Base-by-base conservation (phyloP, 2,113 vertebrate genomes). In the Eulacestoma nigropectus region DNA sequence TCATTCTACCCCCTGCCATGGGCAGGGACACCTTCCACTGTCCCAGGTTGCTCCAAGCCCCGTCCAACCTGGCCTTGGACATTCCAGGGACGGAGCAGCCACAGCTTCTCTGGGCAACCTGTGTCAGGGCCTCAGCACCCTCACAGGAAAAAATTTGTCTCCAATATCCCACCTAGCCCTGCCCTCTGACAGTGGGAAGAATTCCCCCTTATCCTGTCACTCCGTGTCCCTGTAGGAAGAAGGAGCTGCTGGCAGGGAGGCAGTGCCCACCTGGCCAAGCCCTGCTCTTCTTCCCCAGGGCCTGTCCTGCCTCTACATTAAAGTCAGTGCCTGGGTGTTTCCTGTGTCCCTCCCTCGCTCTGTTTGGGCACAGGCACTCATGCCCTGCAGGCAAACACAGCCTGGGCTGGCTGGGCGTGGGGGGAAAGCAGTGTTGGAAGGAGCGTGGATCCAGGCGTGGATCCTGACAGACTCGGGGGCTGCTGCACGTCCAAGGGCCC, bases 401-500 rank as follows among this genome's bases (percentile, higher is more conserved):
- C 52, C 80, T 33, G 87, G 60, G 39, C 18, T 16, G 30, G 1
- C 41, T 1, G 46, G 0, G 21, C 7, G 4, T 2, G 13, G 13
- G 7, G 46, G 25, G 6, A 33, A 46, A 63, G 1, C 41, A n/a
- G 9, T 2, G 19, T 16, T 75, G 63, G 20, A 33, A 75, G 25
- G 35, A 20, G 7, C 29, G 5, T 7, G 64, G 25, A 53, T 41
- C 12, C 29, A 10, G 60, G 15, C 0, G 0, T 15, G 80, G 30
- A 6, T 39, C 1, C 0, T 8, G 68, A 12, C 0, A 20, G 33
- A 7, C 23, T 77, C 2, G 1, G 57, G 57, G 4, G 47, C 25
- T n/a, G 44, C 56, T n/a, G 46, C 4, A 0, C 2, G 27, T 3
- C 25, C 3, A 5, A 37, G 32, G 76, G 29, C 49, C 33, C 42